Evolutionary conservation across 1,140 invertebrate genomes (phyloP), one percentile per base, ranked within the genome.

Genomic region (Homarus americanus): DNA sequence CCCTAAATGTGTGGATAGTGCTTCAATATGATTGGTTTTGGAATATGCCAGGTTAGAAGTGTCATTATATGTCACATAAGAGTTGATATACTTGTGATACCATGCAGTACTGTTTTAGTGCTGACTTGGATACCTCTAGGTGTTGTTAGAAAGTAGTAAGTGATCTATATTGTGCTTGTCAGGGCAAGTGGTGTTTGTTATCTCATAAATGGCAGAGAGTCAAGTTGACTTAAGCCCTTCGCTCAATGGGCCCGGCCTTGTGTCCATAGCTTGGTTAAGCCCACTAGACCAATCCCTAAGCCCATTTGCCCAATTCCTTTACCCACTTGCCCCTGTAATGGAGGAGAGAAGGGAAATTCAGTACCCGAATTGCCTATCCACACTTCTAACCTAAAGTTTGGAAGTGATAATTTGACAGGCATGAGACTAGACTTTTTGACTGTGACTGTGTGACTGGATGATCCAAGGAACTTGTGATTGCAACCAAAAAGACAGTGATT

Each of bases 191-290:
- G 44, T 58, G 75, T 38, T 49, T n/a, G n/a, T n/a, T 78, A 28
- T 41, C 69, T 78, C 73, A 53, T 40, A 34, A 69, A 44, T 82
- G 34, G 79, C 79, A 82, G 78, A 87, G 85, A 58, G 58, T 49
- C 78, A 53, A 38, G 44, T n/a, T 44, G 78, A 41, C 44, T 66
- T 41, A 38, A 89, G 79, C 53, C 44, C 41, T 82, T 89, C 79
- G 87, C 87, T 89, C 87, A 89, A 89, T 82, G 79, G 87, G 79
- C 38, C 78, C 49, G 80, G 87, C 79, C 69, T 75, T 66, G 53
- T 32, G 69, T 73, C 63, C 38, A 28, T 44, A 32, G 75, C 85
- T 87, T 87, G 85, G 73, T 87, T 78, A 78, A 38, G 78, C 87
- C 79, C 36, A 72, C 78, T 53, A 41, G 53, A 40, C 58, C 38